Evolutionary conservation across 2,888 invertebrate genomes (phyloP).

Genomic region (Ochlodes sylvanus): DNA sequence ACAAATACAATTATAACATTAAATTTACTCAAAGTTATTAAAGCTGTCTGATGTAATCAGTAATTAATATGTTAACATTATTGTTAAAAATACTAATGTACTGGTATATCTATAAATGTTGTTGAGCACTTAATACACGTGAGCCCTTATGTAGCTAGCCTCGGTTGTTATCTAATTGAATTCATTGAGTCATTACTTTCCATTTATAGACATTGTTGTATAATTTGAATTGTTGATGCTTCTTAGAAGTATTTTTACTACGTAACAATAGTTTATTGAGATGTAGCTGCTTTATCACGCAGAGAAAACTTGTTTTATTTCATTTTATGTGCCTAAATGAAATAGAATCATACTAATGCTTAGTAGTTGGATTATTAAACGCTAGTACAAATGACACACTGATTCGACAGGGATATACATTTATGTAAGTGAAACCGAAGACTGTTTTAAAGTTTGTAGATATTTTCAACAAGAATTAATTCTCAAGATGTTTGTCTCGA

Average conservation of each 20-base stretch:
- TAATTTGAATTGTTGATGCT: slow-evolving; percentile 46
- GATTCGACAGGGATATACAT: slow-evolving; percentile 78
- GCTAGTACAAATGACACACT: slow-evolving; percentile 81
- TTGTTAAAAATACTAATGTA: slow-evolving; percentile 14
- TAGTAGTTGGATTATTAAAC: slow-evolving; percentile 68
- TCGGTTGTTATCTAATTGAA: slow-evolving; percentile 37
- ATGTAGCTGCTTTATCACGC: slow-evolving; percentile 2
- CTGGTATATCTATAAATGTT: slow-evolving; percentile 31
- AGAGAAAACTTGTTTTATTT: slow-evolving; percentile 50
- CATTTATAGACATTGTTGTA: slow-evolving; percentile 42
- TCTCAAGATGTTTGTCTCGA: slow-evolving; percentile 59
- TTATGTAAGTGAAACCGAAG: slow-evolving; percentile 81
- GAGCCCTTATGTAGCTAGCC: slow-evolving; percentile 36
- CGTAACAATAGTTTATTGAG: slow-evolving; percentile 25
- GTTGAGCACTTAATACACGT: not conserved
- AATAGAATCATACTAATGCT: slow-evolving; percentile 53
- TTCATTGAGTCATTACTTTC: slow-evolving; percentile 39
- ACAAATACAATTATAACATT: not conserved
- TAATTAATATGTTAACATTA: not conserved
- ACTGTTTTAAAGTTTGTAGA: slow-evolving; percentile 80
- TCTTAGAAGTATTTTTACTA: slow-evolving; percentile 44
- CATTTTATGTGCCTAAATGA: slow-evolving; percentile 53
- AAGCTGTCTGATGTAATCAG: not conserved
- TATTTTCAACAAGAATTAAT: slow-evolving; percentile 69
- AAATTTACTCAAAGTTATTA: not conserved